Conservation (phyloP, 2,888 invertebrate species). For the Notocelia uddmanniana region DNA sequence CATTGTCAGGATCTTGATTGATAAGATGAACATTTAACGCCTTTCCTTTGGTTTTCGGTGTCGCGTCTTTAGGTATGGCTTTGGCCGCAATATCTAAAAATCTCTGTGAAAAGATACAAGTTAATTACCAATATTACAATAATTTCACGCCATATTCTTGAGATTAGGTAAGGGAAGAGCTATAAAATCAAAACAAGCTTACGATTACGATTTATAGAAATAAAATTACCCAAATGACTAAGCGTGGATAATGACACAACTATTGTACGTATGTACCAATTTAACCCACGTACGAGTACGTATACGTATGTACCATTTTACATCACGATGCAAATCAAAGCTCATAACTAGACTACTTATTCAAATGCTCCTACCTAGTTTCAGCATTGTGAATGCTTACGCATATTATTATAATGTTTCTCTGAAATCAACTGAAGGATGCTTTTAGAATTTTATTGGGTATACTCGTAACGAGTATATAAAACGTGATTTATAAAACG, state of each 20-base stretch:
- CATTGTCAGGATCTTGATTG: slow-evolving; percentile 66
- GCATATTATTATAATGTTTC: background rate
- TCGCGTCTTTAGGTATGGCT: slow-evolving; percentile 63
- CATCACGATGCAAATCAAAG: background rate
- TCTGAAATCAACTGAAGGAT: background rate
- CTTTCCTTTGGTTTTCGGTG: slow-evolving; percentile 71
- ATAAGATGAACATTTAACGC: slow-evolving; percentile 62
- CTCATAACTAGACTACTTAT: background rate
- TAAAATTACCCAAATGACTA: background rate
- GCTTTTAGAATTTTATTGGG: background rate
- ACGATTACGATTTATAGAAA: background rate
- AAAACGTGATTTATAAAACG: too few species aligned
- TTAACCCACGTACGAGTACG: too few species aligned
- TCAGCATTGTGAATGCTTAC: background rate
- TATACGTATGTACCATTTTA: background rate
- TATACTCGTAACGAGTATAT: too few species aligned
- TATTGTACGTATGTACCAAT: too few species aligned
- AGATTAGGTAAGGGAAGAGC: background rate
- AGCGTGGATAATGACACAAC: background rate
- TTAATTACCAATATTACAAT: background rate
- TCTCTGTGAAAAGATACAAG: slow-evolving; percentile 62
- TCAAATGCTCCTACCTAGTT: background rate
- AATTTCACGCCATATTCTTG: background rate
- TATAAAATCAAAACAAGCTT: too few species aligned
- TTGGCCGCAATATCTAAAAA: slow-evolving; percentile 63